Percentiles rank a stretch among this genome's conserved stretches.
Conservation (phyloP, 2,888 invertebrate genomes). For the Drosophila anomelani region DNA sequence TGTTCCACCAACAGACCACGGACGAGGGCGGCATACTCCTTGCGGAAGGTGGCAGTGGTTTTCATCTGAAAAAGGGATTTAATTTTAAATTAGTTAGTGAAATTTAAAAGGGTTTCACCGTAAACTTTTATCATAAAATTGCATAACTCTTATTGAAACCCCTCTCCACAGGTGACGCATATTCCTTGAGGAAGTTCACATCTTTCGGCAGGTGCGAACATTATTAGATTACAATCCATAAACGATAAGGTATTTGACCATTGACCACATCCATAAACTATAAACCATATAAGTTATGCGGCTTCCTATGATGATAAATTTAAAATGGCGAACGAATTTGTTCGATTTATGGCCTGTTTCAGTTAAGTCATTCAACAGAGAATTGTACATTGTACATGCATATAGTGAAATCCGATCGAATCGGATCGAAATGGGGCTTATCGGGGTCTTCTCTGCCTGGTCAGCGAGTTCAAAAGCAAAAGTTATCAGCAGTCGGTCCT, state of each 20-base stretch:
- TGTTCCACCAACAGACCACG: slow-evolving; percentile 89
- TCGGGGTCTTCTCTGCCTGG: slow-evolving; percentile 36
- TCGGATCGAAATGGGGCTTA: slow-evolving; percentile 47
- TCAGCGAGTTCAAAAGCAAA: slow-evolving; percentile 69
- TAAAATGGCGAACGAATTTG: slow-evolving; percentile 27
- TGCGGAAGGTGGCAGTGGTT: slow-evolving; percentile 90
- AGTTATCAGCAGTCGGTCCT: slow-evolving; percentile 55
- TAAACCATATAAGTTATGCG: slow-evolving; percentile 47
- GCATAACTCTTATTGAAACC: slow-evolving; percentile 86
- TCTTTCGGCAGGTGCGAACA: slow-evolving; percentile 14
- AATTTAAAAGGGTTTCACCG: neutral
- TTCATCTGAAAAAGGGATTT: slow-evolving; percentile 87
- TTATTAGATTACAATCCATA: slow-evolving; percentile 18
- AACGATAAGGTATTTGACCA: slow-evolving; percentile 44
- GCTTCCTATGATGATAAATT: slow-evolving; percentile 49
- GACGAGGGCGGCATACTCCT: slow-evolving; percentile 88
- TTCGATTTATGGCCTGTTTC: slow-evolving; percentile 26
- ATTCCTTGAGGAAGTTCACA: slow-evolving; percentile 89
- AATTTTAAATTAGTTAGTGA: neutral
- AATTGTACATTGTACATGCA: slow-evolving; percentile 17
- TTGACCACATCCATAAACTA: slow-evolving; percentile 53
- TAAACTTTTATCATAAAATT: neutral
- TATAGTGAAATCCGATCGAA: slow-evolving; percentile 29
- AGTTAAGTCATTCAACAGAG: slow-evolving; percentile 4
- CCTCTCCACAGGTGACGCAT: slow-evolving; percentile 88